Evolutionary conservation across 2,113 vertebrate genomes (phyloP).

Genomic region (Hemicordylus capensis): DNA sequence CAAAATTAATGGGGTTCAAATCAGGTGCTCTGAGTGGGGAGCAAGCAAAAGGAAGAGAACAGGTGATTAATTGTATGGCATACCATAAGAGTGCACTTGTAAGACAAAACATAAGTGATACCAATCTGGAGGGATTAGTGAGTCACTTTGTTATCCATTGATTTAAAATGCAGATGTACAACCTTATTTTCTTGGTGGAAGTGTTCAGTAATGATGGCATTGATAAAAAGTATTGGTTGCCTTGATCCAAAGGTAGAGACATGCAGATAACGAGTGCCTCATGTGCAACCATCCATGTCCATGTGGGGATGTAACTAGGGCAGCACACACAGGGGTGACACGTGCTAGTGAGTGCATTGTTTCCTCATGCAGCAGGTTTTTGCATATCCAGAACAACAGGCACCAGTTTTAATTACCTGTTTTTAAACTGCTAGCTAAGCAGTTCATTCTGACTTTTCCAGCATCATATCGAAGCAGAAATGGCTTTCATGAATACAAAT

Average conservation of each 20-base stretch:
- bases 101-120: neutral
- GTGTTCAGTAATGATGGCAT: neutral
- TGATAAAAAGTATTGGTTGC: neutral
- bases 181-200: neutral
- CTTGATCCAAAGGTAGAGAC: neutral
- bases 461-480: neutral
- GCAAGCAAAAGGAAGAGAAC: neutral
- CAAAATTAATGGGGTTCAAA: neutral
- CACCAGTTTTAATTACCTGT: neutral
- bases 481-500: neutral
- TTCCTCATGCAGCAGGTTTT: neutral
- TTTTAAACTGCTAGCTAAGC: neutral
- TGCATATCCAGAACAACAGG: neutral
- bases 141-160: neutral
- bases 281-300: neutral
- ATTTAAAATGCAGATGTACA: neutral
- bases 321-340: neutral
- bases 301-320: neutral
- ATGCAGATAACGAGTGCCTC: neutral
- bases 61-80: neutral
- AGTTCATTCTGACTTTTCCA: neutral
- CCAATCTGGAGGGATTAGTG: neutral
- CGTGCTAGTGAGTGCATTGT: neutral
- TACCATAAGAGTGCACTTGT: neutral
- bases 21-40: conserved; percentile 39